Evolutionary conservation across 2,888 invertebrate species (phyloP).

Genomic region (Bugula neritina): DNA sequence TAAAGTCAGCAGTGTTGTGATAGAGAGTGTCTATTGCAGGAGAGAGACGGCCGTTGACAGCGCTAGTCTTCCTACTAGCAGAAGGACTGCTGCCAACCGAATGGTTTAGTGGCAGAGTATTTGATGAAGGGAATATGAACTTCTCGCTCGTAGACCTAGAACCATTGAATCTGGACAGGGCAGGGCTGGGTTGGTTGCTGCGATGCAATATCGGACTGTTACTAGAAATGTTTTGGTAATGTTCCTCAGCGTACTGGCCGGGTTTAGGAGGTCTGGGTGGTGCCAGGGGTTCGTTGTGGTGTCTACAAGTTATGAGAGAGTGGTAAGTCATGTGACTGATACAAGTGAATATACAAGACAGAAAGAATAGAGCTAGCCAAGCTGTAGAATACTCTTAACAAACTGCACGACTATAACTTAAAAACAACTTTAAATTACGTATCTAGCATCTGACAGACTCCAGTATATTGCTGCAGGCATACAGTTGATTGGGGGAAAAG

Average conservation of each 20-base stretch:
- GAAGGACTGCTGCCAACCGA: conserved; percentile 6
- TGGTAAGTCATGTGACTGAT: no score
- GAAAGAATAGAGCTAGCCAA: no score
- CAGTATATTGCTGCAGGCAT: no score
- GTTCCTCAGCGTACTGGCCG: not conserved
- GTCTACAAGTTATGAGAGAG: no score
- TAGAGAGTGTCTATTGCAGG: not conserved
- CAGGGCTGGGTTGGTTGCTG: not conserved
- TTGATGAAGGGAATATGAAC: not conserved
- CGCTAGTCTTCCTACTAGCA: not conserved
- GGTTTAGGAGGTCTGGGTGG: conserved; percentile 17
- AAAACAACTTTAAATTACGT: no score
- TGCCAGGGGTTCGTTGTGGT: not conserved
- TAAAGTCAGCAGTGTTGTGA: conserved; percentile 10
- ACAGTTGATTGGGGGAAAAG: no score
- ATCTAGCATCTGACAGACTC: no score
- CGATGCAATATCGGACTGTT: not conserved
- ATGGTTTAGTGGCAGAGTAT: not conserved
- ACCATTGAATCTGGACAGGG: not conserved
- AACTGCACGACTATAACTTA: no score
- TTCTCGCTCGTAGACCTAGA: not conserved
- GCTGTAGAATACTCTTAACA: no score
- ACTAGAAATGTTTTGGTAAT: not conserved
- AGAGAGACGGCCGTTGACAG: not conserved
- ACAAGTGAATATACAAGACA: no score